These are phyloP conservation scores for Podarcis lilfordi DNA, from an alignment of 2,797 vertebrate genomes.

Conservation along the genomic window DNA sequence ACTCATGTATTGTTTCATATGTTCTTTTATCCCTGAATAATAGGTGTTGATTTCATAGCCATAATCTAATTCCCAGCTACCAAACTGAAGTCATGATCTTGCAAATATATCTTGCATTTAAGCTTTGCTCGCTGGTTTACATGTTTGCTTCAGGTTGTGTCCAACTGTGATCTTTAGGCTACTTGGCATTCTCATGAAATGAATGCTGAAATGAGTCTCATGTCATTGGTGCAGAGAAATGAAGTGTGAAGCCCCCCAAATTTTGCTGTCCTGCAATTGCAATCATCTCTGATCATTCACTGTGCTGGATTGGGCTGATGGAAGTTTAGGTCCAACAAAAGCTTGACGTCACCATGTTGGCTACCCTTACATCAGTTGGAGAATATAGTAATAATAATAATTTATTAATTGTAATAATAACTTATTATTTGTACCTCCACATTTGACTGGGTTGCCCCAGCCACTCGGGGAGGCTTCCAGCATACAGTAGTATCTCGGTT, in stretches of 20 bases:
- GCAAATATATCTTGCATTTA: neutral
- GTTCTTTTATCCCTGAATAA: neutral
- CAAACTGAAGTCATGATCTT: neutral
- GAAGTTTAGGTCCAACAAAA: no score
- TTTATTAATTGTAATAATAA: no score
- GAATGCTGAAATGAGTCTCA: neutral
- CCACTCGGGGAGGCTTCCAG: no score
- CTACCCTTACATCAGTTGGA: neutral
- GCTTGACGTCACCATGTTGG: no score
- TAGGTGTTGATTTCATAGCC: neutral
- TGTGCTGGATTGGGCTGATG: neutral
- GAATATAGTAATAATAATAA: neutral
- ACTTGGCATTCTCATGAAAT: neutral
- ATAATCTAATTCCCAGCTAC: neutral
- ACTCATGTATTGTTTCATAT: neutral
- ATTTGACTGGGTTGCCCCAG: no score
- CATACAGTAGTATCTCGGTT: no score
- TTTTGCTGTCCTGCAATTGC: no score
- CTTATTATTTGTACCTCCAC: no score
- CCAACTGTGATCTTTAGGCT: neutral
- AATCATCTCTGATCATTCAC: no score
- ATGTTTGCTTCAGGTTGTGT: neutral
- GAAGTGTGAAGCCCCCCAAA: no score
- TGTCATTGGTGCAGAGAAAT: neutral
- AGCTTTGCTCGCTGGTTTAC: neutral